phyloP scores from a whole-genome alignment of 2,888 invertebrate genomes.

The Melanostoma mellinum region DNA sequence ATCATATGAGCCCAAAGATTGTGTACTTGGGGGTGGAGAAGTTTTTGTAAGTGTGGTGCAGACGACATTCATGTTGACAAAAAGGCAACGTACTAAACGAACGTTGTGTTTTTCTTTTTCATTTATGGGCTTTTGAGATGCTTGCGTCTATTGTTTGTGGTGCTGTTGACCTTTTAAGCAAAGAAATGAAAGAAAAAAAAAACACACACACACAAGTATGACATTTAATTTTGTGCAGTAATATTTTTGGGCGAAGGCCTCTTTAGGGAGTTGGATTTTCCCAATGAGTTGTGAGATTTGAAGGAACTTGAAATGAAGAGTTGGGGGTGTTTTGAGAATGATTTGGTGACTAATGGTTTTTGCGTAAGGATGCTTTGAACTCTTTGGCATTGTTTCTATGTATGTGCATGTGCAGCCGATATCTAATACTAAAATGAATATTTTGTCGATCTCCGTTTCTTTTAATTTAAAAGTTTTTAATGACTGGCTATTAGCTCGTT shows the following conservation, averaged over 20 bases:
- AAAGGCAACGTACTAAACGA: constrained; percentile 10
- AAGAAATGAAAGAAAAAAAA: constrained; percentile 5
- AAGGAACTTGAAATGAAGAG: neutral
- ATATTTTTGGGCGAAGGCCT: neutral
- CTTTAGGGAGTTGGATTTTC: neutral
- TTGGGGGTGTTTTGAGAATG: neutral
- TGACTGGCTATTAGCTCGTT: too few species aligned
- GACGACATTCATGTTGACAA: constrained; percentile 57
- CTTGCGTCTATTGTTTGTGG: constrained; percentile 29
- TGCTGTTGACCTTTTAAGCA: constrained; percentile 67
- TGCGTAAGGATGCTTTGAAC: too few species aligned
- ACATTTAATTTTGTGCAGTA: neutral
- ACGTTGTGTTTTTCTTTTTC: constrained; percentile 19
- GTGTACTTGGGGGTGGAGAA: neutral
- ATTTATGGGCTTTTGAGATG: neutral
- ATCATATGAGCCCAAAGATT: constrained; percentile 7
- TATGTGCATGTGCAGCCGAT: too few species aligned
- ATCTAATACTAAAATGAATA: too few species aligned
- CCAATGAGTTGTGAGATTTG: constrained; percentile 1
- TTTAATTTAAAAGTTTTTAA: too few species aligned
- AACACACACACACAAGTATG: constrained; percentile 34
- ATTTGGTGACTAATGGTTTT: too few species aligned
- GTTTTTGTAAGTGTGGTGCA: constrained; percentile 20
- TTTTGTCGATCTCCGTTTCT: too few species aligned
- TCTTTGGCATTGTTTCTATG: too few species aligned